A percentile compares a stretch with the other conserved stretches of the same genome.
These are phyloP conservation scores for Penaeus japonicus DNA, from an alignment of 1,140 invertebrate species.

Conservation along the genomic window DNA sequence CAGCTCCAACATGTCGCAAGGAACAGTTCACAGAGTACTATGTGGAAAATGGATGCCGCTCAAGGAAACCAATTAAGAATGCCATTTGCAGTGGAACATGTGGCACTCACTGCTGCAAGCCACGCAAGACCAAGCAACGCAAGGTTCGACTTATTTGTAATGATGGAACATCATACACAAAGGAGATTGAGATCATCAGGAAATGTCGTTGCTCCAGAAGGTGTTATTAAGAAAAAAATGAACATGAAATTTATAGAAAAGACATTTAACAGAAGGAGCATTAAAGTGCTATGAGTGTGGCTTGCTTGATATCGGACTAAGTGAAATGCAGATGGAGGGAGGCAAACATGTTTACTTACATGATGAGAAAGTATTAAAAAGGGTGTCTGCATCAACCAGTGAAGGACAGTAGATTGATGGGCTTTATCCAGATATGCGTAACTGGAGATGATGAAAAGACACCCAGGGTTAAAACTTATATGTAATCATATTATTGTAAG, in stretches of 20 bases:
- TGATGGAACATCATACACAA: conserved; percentile 90
- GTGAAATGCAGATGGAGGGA: too few relatives aligned
- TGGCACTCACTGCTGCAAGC: conserved; percentile 79
- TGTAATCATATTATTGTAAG: neutral
- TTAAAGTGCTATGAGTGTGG: neutral
- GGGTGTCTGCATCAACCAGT: too few relatives aligned
- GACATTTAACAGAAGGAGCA: neutral
- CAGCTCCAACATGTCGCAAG: conserved; percentile 84
- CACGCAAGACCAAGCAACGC: conserved; percentile 88
- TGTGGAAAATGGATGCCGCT: conserved; percentile 87
- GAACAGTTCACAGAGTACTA: conserved; percentile 89
- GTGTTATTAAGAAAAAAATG: conserved; percentile 46
- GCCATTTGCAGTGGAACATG: conserved; percentile 82
- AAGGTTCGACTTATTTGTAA: conserved; percentile 92
- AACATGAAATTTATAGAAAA: neutral
- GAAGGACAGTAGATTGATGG: too few relatives aligned
- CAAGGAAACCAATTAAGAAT: conserved; percentile 85
- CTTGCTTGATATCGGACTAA: neutral
- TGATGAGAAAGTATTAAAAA: too few relatives aligned
- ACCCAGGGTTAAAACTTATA: too few relatives aligned
- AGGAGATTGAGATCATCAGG: conserved; percentile 94
- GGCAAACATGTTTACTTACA: too few relatives aligned
- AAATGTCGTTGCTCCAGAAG: conserved; percentile 73
- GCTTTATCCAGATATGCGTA: too few relatives aligned
- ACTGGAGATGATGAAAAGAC: too few relatives aligned